These are phyloP conservation scores for Danio jaintianensis DNA, from an alignment of 2,797 vertebrate genomes.

Conservation along the genomic window DNA sequence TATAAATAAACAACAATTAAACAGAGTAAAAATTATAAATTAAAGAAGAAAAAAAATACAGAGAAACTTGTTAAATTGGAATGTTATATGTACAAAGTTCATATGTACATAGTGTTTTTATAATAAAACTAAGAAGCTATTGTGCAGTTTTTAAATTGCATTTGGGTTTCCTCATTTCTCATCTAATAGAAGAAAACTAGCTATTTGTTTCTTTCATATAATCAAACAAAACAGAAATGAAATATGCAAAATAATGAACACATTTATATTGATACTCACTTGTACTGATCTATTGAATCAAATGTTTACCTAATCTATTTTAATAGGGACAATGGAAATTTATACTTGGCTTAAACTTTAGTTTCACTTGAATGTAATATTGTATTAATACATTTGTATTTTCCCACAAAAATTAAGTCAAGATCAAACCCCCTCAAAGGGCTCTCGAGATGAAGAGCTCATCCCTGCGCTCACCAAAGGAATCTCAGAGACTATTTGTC, in stretches of 20 bases:
- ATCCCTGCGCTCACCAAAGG: constrained; percentile 52
- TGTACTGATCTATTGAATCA: not conserved
- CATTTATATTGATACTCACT: not conserved
- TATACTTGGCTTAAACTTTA: not conserved
- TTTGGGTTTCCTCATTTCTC: not conserved
- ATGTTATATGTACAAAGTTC: too few relatives aligned
- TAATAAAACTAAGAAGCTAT: too few relatives aligned
- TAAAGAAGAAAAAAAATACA: too few relatives aligned
- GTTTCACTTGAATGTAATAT: not conserved
- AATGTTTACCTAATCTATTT: not conserved
- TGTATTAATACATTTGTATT: too few relatives aligned
- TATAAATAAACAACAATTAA: too few relatives aligned
- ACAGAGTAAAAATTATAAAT: too few relatives aligned
- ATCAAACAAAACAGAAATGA: not conserved
- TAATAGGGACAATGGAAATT: not conserved
- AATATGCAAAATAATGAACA: not conserved
- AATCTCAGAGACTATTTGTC: constrained; percentile 69
- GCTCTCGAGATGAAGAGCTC: not conserved
- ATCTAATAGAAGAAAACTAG: not conserved
- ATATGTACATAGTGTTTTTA: too few relatives aligned
- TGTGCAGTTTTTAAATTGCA: too few relatives aligned
- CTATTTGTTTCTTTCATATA: not conserved
- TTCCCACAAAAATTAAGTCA: not conserved
- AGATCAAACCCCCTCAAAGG: not conserved
- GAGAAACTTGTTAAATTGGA: too few relatives aligned